Evolutionary conservation across 2,797 vertebrate species (phyloP).

Genomic region (Erpetoichthys calabaricus): DNA sequence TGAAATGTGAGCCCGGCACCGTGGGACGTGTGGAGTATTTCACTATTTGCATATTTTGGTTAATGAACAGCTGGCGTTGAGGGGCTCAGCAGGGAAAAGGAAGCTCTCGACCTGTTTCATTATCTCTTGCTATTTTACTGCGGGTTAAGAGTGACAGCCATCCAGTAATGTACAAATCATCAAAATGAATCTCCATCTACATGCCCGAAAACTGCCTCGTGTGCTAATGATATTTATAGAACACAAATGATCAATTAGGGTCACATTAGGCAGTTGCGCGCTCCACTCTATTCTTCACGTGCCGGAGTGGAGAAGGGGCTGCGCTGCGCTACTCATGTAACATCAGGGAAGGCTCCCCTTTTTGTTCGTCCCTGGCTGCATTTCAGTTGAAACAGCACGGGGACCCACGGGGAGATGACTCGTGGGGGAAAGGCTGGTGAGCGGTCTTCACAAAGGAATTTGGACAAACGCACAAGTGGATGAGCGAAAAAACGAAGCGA

Average conservation of each 20-base stretch:
- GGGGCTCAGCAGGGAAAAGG: constrained; percentile 37
- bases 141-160: constrained; percentile 67
- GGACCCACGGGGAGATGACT: constrained; percentile 2
- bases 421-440: not conserved
- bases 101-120: constrained; percentile 56
- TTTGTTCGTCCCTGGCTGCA: not conserved
- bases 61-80: constrained; percentile 73
- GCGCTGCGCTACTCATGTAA: not conserved
- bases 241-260: constrained; percentile 24
- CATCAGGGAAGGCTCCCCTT: not conserved
- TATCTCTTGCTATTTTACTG: constrained; percentile 69
- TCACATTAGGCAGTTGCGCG: not conserved
- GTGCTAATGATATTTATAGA: constrained; percentile 25
- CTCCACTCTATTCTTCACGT: constrained; percentile 3
- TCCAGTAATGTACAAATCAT: constrained; percentile 29
- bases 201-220: not conserved
- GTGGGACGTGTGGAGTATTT: constrained; percentile 18
- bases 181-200: constrained; percentile 13
- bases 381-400: constrained; percentile 6
- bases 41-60: constrained; percentile 62
- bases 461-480: constrained; percentile 12
- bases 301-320: not conserved
- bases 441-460: not conserved
- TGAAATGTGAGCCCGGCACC: constrained; percentile 10
- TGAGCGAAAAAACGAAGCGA: constrained; percentile 15